Evolutionary conservation across 2,888 invertebrate genomes (phyloP).

Genomic region (Platycnemis pennipes): DNA sequence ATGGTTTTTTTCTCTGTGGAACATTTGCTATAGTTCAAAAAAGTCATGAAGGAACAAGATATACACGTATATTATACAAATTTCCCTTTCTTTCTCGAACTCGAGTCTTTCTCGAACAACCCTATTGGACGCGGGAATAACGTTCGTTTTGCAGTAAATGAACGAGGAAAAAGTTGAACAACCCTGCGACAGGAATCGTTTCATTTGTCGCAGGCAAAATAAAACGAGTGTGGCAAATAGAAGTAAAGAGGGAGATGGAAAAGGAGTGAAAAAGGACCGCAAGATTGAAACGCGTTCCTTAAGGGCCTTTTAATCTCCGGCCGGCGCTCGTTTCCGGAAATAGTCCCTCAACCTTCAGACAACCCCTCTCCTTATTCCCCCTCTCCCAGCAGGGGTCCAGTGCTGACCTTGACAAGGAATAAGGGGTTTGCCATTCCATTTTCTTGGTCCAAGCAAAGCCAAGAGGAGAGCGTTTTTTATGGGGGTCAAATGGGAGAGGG

Average conservation of each 20-base stretch:
- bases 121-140: too few species aligned
- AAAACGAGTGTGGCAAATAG: neutral
- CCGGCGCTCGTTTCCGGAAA: neutral
- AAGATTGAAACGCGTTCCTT: neutral
- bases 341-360: neutral
- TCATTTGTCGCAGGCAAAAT: neutral
- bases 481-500: neutral
- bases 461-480: neutral
- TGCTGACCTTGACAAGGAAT: neutral
- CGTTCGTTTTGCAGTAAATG: too few species aligned
- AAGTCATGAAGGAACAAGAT: too few species aligned
- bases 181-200: neutral
- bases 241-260: neutral
- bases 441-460: neutral
- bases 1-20: too few species aligned
- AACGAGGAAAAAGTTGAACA: too few species aligned
- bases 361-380: neutral
- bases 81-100: too few species aligned
- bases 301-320: conserved; percentile 21
- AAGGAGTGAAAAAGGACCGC: neutral
- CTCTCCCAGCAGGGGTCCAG: neutral
- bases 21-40: too few species aligned
- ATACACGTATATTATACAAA: too few species aligned
- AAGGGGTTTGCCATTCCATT: neutral
- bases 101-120: too few species aligned